phyloP scores from a whole-genome alignment of 2,113 vertebrate genomes.

The Sceloporus undulatus region DNA sequence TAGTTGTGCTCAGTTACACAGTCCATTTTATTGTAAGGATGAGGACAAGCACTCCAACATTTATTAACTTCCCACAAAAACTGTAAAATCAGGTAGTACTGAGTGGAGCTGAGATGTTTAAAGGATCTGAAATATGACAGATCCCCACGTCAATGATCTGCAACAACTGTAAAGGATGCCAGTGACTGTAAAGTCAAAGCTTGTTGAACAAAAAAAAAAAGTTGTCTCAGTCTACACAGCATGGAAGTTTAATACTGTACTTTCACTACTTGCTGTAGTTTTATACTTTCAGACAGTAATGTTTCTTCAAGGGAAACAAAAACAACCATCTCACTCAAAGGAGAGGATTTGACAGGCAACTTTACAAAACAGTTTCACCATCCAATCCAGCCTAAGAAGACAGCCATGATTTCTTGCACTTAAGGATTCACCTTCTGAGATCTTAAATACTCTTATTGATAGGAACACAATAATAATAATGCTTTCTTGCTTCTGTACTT shows the following conservation, averaged over 20 bases:
- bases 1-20: neutral
- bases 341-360: neutral
- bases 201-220: neutral
- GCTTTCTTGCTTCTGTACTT: no score
- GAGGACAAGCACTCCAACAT: neutral
- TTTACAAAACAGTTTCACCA: neutral
- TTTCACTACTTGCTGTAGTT: no score
- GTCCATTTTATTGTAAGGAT: neutral
- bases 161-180: neutral
- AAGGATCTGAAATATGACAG: neutral
- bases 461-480: no score
- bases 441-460: neutral
- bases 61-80: neutral
- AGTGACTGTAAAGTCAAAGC: neutral
- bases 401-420: neutral
- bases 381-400: neutral
- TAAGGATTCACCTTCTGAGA: neutral
- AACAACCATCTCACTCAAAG: neutral
- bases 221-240: no score
- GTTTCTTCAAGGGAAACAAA: neutral
- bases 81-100: neutral
- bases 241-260: no score
- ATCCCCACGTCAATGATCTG: neutral
- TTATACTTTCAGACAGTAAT: no score
- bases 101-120: neutral